These are phyloP conservation scores for Clivina fossor DNA, from an alignment of 2,888 invertebrate genomes.

Conservation along the genomic window DNA sequence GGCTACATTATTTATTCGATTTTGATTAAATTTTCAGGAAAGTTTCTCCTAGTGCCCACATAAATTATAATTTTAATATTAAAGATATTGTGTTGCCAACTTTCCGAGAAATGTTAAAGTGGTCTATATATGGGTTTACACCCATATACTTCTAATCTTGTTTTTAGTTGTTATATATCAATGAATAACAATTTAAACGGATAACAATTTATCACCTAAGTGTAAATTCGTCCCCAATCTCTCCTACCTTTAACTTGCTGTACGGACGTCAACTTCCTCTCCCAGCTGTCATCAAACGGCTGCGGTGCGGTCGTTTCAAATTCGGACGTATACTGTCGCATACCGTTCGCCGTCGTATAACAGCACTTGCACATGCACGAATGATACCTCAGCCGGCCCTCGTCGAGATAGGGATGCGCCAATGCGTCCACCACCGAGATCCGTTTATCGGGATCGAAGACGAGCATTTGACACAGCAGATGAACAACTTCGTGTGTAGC, in stretches of 20 bases:
- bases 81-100: too few relatives aligned
- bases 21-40: too few relatives aligned
- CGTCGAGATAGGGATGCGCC: conserved; percentile 96
- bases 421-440: conserved; percentile 94
- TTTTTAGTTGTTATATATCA: too few relatives aligned
- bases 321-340: conserved; percentile 87
- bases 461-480: conserved; percentile 94
- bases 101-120: too few relatives aligned
- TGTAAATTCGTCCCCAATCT: too few relatives aligned
- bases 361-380: conserved; percentile 99
- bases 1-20: too few relatives aligned
- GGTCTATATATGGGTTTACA: too few relatives aligned
- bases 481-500: conserved; percentile 98
- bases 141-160: too few relatives aligned
- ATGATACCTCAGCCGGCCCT: conserved; percentile 97
- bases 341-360: conserved; percentile 73
- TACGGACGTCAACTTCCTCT: conserved; percentile 88
- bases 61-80: too few relatives aligned
- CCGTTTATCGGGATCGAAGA: conserved; percentile 97
- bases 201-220: too few relatives aligned
- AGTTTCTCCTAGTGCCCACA: too few relatives aligned
- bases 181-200: too few relatives aligned
- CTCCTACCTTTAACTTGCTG: conserved; percentile 90
- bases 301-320: conserved; percentile 90
- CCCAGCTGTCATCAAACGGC: conserved; percentile 95